Evolutionary conservation across 2,888 invertebrate genomes (phyloP), one percentile per base, ranked within the genome.

Genomic region (Pyrrhosoma nymphula): DNA sequence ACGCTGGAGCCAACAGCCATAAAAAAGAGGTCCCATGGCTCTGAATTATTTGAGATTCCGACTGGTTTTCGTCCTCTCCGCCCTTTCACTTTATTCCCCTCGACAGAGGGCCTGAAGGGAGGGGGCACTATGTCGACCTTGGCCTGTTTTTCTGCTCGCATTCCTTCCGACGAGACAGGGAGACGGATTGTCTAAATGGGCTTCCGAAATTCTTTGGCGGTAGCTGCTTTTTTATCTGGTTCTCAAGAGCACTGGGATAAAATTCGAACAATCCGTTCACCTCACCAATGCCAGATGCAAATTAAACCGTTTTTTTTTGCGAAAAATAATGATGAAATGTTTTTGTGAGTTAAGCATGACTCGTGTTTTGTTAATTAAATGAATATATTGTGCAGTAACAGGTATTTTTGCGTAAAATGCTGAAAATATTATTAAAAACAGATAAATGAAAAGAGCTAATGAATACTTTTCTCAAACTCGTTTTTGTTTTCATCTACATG

Each of bases 81-180:
- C 82, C 82, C 82, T 82, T 82, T 82, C n/a, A 0, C 69, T 82
- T 82, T 35, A 82, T 82, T 18, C 10, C 82, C 26, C 82, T 35
- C 82, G 30, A 69, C 26, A n/a, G 69, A 69, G 18, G 60, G 20
- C 3, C 6, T 0, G 12, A 0, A 16, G n/a, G 69, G 26, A 69
- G 69, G 18, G 8, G n/a, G 35, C 82, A 18, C 35, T 6, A 30
- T 18, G 82, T 82, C 82, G 82, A 82, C 82, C 82, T 82, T 82
- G 82, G 82, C 82, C 82, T 35, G 82, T 82, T 82, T 82, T 82
- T 82, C 30, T 82, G 82, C 35, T 82, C 35, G 82, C 82, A 82
- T 82, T 82, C 82, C 35, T 14, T 30, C 82, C 8, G 35, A 30
- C 82, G 82, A 69, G 69, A 82, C 82, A 18, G 16, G 35, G 10